These are phyloP conservation scores for Sandelia bainsii DNA, from an alignment of 2,797 vertebrate species.

Conservation along the genomic window DNA sequence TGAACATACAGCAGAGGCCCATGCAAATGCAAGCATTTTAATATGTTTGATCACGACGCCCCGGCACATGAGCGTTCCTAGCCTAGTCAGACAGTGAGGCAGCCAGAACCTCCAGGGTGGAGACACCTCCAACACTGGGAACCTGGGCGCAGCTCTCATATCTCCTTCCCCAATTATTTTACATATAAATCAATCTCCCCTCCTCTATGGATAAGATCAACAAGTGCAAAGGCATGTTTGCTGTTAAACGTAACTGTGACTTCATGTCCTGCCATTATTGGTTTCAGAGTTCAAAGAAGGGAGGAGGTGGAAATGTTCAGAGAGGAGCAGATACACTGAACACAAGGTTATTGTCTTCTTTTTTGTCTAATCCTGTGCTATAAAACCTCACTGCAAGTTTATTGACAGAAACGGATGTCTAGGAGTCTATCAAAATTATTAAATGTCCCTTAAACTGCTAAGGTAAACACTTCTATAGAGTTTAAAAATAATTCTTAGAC, in stretches of 20 bases:
- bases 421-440: background rate
- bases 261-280: conserved; percentile 38
- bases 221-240: conserved; percentile 48
- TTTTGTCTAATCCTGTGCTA: conserved; percentile 30
- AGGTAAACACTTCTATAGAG: background rate
- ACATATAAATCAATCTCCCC: conserved; percentile 10
- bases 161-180: conserved; percentile 17
- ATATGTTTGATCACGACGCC: conserved; percentile 71
- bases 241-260: conserved; percentile 40
- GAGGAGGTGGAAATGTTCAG: conserved; percentile 3
- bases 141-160: conserved; percentile 7
- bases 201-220: conserved; percentile 30
- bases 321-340: conserved; percentile 2
- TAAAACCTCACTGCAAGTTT: conserved; percentile 1
- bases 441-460: background rate
- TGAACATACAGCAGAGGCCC: conserved; percentile 55
- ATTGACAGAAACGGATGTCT: background rate
- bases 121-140: conserved; percentile 15
- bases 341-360: conserved; percentile 29
- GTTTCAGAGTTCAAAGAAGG: conserved; percentile 18
- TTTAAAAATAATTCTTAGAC: conserved; percentile 1
- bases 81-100: conserved; percentile 25
- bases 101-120: conserved; percentile 35
- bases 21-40: conserved; percentile 54
- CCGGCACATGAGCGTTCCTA: conserved; percentile 46